Base-by-base conservation (phyloP, 2,888 invertebrate genomes). In the Brenthis ino region DNA sequence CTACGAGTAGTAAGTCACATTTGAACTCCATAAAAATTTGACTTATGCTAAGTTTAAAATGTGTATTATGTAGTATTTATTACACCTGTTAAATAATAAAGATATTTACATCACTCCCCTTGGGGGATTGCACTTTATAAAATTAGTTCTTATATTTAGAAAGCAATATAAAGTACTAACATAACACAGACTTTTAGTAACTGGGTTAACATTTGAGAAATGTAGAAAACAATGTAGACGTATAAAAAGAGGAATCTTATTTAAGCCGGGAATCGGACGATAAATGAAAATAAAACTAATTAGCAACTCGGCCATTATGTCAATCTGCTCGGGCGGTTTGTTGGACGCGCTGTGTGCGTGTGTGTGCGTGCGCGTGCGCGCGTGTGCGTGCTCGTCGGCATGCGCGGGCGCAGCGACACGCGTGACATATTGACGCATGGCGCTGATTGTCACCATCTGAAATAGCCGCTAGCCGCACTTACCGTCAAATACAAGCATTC, bases 361-460 rank as follows among this genome's bases (percentile, higher is more conserved):
- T 28, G 28, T 28, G 3, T 11, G 37, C n/a, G 12, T 11, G 64
- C 14, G 56, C 12, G 64, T 16, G 51, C 28, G 70, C 28, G 58
- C 13, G 50, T 13, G 5, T 20, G 43, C 47, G 20, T 28, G 14
- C 28, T 43, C 12, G 51, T 47, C 68, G 71, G 71, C 57, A 72
- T 72, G 72, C 72, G 68, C 64, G 58, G 68, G 72, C 74, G 50
- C 63, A 55, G 61, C 72, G 56, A 60, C 47, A 55, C 66, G 48
- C 51, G 63, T 68, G 73, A 75, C 72, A 73, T 68, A 70, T 75
- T 76, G 76, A 76, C 70, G 72, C 74, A 68, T 65, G 68, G 65
- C 68, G 63, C 60, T 67, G 69, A 68, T 70, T 72, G 75, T 74
- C 72, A 67, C 65, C 16, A 61, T 60, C 50, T 60, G 60, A 71